Base-by-base conservation (phyloP, 2,797 vertebrate genomes). In the Malacoraja senta region DNA sequence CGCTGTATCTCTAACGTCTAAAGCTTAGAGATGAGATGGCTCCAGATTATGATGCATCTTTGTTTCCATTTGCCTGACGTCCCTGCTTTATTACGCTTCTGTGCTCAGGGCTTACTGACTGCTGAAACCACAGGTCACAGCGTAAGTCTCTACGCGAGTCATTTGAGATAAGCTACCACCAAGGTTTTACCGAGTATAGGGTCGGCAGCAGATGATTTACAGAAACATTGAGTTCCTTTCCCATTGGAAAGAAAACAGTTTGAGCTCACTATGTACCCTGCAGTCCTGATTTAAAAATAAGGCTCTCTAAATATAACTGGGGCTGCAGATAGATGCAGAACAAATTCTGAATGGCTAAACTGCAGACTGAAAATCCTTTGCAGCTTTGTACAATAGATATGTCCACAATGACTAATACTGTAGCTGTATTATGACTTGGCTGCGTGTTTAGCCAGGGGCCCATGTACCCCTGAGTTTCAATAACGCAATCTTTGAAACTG, bases 181-280 rank as follows among this genome's bases (percentile, higher is more conserved):
- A 26, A 76, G 3, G 1, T 29, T 58, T 92, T 24, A n/a, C 12
- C 10, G 17, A 86, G 29, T 61, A n/a, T 92, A 12, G 68, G 13
- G 71, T 35, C 38, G 8, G 35, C 68, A 44, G 44, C 6, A 35
- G 38, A 74, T 21, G 21, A 92, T 2, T 76, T n/a, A 76, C 71
- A 38, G 90, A 92, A n/a, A 92, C 71, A 58, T 44, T 72, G 71
- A 13, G 90, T 92, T 76, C 90, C 35, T 9, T 92, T 76, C 35
- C 44, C 24, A 74, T 38, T 38, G 29, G 90, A 76, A 58, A 58
- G 38, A 44, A 92, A 26, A 44, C 3, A 76, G 90, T 92, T 92
- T 29, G 53, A 92, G 71, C 71, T 92, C 90, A 53, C 8, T 53
- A 10, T 29, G 13, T 8, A 3, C 71, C 53, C 90, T 10, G 15